Evolutionary conservation across 2,797 vertebrate species (phyloP).

Genomic region (Pitangus sulphuratus): DNA sequence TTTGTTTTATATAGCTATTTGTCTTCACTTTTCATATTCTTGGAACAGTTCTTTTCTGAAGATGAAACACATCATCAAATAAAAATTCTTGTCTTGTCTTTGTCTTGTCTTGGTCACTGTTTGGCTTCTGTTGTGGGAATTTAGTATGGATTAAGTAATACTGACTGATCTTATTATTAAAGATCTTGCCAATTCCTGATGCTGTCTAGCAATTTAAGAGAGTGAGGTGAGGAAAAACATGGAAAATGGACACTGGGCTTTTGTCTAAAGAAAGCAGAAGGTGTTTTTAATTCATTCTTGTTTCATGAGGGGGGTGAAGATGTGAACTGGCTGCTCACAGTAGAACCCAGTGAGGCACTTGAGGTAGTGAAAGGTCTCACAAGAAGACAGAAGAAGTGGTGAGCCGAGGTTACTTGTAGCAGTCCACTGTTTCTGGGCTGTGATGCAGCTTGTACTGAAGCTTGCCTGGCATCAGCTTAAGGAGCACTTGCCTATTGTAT

Average conservation of each 20-base stretch:
- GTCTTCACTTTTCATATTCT: background rate
- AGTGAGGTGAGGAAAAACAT: background rate
- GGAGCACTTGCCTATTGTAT: background rate
- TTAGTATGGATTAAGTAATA: slow-evolving; percentile 13
- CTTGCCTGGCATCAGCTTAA: background rate
- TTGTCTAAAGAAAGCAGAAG: background rate
- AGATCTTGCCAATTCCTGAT: slow-evolving; percentile 32
- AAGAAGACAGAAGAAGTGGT: background rate
- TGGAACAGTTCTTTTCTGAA: background rate
- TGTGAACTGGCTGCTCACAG: background rate
- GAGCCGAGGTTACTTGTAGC: background rate
- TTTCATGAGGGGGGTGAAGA: background rate
- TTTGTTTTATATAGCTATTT: background rate
- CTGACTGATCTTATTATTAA: slow-evolving; percentile 17
- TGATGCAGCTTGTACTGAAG: background rate
- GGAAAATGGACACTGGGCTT: background rate
- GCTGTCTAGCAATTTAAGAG: slow-evolving; percentile 46
- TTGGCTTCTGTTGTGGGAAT: slow-evolving; percentile 51
- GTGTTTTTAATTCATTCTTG: background rate
- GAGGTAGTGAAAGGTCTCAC: background rate
- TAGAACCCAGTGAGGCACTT: background rate
- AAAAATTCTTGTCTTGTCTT: slow-evolving; percentile 9
- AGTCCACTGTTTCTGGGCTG: background rate
- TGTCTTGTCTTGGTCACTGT: background rate
- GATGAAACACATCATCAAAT: background rate